Evolutionary conservation across 2,113 vertebrate species (phyloP).

Genomic region (Variabilichromis moorii): DNA sequence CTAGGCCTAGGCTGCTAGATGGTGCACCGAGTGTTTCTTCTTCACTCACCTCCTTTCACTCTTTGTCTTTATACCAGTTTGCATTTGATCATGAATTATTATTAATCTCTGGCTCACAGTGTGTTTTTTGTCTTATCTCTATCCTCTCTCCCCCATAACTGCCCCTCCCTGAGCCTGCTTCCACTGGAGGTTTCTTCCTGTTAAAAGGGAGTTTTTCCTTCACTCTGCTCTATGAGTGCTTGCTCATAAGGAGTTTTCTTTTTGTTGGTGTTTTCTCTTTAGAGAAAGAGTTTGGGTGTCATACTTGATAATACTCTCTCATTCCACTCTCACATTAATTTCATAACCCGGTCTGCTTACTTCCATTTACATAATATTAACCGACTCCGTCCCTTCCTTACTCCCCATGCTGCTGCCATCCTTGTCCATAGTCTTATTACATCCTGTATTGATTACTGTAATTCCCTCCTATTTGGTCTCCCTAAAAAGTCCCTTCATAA

Average conservation of each 20-base stretch:
- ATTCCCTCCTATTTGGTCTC: too few relatives aligned
- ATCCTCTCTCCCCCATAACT: neutral
- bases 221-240: neutral
- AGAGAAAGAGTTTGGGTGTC: too few relatives aligned
- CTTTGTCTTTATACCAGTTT: neutral
- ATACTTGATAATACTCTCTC: too few relatives aligned
- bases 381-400: accelerated
- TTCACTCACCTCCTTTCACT: neutral
- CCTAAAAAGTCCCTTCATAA: too few relatives aligned
- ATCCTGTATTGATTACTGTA: too few relatives aligned
- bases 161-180: neutral
- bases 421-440: too few relatives aligned
- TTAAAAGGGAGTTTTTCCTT: neutral
- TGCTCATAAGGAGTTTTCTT: neutral
- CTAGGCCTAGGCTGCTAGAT: neutral
- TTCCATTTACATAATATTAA: too few relatives aligned
- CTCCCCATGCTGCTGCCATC: too few relatives aligned
- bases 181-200: neutral
- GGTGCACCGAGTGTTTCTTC: neutral
- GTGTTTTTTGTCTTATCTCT: neutral
- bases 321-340: too few relatives aligned
- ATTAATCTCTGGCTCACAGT: neutral
- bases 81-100: neutral
- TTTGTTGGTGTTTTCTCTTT: neutral
- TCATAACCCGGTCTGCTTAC: too few relatives aligned